Evolutionary conservation across 1,140 invertebrate genomes (phyloP).

Genomic region (Leptopilina boulardi): DNA sequence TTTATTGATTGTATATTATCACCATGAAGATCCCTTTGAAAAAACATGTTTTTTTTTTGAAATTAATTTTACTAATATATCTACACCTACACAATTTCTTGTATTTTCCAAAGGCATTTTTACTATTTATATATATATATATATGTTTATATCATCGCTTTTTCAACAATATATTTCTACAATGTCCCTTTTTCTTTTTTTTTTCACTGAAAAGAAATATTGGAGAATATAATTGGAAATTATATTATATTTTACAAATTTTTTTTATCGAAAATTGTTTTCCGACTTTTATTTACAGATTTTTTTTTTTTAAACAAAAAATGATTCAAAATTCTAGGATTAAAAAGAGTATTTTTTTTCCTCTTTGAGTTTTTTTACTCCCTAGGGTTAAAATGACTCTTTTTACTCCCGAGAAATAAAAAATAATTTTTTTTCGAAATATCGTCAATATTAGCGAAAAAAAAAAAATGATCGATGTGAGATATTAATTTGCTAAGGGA

Average conservation of each 20-base stretch:
- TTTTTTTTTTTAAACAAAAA: no score
- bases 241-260: background rate
- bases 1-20: conserved; percentile 18
- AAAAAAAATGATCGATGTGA: conserved; percentile 29
- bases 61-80: background rate
- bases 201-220: background rate
- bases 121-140: no score
- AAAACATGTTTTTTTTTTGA: conserved; percentile 7
- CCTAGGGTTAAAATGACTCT: no score
- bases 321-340: no score
- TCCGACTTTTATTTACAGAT: conserved; percentile 5
- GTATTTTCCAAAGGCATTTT: conserved; percentile 9
- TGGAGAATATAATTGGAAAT: background rate
- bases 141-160: background rate
- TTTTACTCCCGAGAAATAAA: no score
- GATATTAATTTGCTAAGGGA: conserved; percentile 41
- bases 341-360: no score
- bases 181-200: background rate
- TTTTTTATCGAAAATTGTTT: background rate
- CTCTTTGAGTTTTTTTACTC: no score
- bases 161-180: conserved; percentile 12
- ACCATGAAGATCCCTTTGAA: background rate
- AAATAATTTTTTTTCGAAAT: background rate
- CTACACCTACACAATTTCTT: conserved; percentile 1
- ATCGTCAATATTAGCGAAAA: conserved; percentile 37